Percentiles rank a stretch among this genome's conserved stretches.
phyloP scores from a whole-genome alignment of 2,113 vertebrate species.

The Collichthys lucidus region DNA sequence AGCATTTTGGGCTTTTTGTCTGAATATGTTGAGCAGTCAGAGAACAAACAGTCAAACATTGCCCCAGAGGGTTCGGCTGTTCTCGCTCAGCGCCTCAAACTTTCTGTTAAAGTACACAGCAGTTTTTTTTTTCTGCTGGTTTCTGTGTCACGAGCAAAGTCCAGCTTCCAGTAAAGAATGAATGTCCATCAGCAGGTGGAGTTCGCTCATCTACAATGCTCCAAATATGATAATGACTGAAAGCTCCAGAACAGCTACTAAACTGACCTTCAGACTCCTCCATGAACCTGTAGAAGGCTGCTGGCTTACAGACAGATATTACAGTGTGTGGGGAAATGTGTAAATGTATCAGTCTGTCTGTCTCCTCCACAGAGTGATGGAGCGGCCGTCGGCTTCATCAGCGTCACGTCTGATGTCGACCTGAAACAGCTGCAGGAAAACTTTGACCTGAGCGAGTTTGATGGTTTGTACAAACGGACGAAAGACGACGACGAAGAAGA shows the following conservation, averaged over 20 bases:
- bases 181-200: no score
- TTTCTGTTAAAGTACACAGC: neutral
- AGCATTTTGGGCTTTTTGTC: constrained; percentile 70
- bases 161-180: neutral
- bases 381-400: constrained; percentile 88
- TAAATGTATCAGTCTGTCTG: neutral
- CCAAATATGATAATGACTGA: no score
- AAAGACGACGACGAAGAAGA: neutral
- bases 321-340: neutral
- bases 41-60: constrained; percentile 48
- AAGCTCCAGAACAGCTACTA: no score
- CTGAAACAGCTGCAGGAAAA: constrained; percentile 81
- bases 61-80: constrained; percentile 51
- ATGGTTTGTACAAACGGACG: constrained; percentile 81
- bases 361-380: constrained; percentile 82
- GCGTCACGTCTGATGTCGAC: constrained; percentile 82
- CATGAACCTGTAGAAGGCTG: neutral
- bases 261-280: neutral
- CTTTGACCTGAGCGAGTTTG: constrained; percentile 88
- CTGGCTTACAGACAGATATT: neutral
- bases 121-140: neutral
- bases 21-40: constrained; percentile 45
- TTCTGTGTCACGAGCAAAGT: neutral
- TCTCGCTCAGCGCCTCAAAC: neutral
- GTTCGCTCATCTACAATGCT: no score